A percentile compares a stretch with the other conserved stretches of the same genome.
phyloP scores from a whole-genome alignment of 2,113 vertebrate genomes.

The Tichodroma muraria region DNA sequence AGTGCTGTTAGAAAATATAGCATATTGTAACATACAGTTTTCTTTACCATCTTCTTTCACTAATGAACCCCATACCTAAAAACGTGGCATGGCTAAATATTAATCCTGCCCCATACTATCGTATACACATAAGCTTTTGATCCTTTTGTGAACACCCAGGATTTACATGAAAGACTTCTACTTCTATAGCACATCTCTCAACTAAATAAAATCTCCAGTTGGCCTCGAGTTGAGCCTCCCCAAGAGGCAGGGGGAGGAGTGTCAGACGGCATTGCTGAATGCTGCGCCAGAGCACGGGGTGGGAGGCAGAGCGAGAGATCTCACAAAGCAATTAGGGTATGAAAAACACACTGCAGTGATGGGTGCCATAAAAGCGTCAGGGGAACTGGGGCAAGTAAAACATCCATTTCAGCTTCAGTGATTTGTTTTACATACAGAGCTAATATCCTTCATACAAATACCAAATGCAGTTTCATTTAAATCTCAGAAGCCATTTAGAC shows the following conservation, averaged over 20 bases:
- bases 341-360: neutral
- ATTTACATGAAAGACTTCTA: conserved; percentile 23
- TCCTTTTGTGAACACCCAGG: neutral
- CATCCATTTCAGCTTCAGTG: conserved; percentile 3
- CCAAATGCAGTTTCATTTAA: conserved; percentile 8
- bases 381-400: neutral
- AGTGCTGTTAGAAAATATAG: neutral
- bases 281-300: neutral
- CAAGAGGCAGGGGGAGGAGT: conserved; percentile 16
- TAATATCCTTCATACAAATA: neutral
- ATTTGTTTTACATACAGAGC: conserved; percentile 7
- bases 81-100: neutral
- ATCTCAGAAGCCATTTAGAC: neutral
- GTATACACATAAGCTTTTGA: neutral
- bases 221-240: conserved; percentile 45
- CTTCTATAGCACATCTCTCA: neutral
- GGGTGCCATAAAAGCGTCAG: neutral
- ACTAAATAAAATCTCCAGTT: conserved; percentile 3
- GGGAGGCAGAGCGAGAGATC: neutral
- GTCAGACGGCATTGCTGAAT: neutral
- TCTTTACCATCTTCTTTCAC: neutral
- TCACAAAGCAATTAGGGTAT: neutral
- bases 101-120: neutral
- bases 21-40: neutral
- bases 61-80: neutral